Evolutionary conservation across 1,140 invertebrate genomes (phyloP), one percentile per base, ranked within the genome.

Genomic region (Galleria mellonella): DNA sequence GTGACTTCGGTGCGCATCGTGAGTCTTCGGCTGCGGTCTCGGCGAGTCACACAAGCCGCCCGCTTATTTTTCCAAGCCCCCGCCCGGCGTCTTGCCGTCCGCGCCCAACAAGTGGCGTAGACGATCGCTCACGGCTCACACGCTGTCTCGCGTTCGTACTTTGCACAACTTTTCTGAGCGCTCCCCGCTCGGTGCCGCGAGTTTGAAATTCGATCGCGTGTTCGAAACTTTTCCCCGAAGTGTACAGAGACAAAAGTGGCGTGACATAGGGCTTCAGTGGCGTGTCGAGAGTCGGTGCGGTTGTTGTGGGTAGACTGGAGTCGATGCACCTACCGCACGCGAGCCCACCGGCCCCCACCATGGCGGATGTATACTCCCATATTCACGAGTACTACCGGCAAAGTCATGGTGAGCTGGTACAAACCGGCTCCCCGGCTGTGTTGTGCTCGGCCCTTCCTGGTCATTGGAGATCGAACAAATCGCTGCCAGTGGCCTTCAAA

Each of bases 401-500:
- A 65, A 95, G 93, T 66, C 94, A 94, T 64, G 95, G 95, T 0
- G 95, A 98, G 66, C 86, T 98, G 62, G 94, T 98, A 43, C 91
- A 93, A 72, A 96, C 94, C 4, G 97, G 96, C 12, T 97, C 95
- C 50, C 97, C 97, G 0, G 93, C 95, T 32, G 92, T 99, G 31
- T 86, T 98, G 6, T 99, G 97, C 86, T 96, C 95, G 8, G 92
- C 91, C 0, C 87, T 98, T 39, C 97, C 97, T 0, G 90, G 90
- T 0, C 97, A 98, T 66, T 98, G 97, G 97, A 86, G 97, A 23
- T 97, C 96, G n/a, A 98, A 98, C 87, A 99, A 99, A 81, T 97
- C 96, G 27, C 85, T 98, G 46, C 97, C 97, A 1, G 90, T 94
- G 2, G 94, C 96, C 0, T 99, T 98, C 88, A 96, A 96, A 87